Conservation (phyloP, 2,797 vertebrate genomes). For the Enteromius treurensis region DNA sequence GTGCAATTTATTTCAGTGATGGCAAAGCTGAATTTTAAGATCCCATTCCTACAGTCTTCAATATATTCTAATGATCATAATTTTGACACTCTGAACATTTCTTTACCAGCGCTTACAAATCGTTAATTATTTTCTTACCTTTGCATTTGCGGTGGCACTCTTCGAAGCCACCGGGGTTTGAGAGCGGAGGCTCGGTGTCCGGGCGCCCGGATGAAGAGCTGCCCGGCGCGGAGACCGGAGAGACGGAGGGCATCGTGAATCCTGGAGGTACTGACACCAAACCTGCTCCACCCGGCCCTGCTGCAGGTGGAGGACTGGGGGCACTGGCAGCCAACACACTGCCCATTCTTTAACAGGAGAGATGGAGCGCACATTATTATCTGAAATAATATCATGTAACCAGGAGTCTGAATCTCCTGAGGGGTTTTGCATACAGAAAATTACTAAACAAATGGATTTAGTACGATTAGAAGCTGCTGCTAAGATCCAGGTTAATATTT, state of each 20-base stretch:
- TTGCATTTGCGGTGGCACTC: conserved; percentile 92
- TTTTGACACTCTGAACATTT: neutral
- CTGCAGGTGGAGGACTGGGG: conserved; percentile 70
- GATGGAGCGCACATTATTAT: no score
- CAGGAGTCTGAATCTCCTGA: no score
- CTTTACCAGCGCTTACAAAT: neutral
- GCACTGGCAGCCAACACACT: conserved; percentile 87
- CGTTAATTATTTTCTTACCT: conserved; percentile 73
- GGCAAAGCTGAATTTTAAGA: neutral
- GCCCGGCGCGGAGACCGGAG: conserved; percentile 61
- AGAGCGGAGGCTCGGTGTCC: conserved; percentile 68
- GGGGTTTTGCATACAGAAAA: neutral
- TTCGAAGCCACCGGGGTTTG: conserved; percentile 89
- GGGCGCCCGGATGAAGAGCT: conserved; percentile 47
- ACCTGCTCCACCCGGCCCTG: conserved; percentile 68
- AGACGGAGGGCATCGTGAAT: conserved; percentile 83
- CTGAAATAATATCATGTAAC: no score
- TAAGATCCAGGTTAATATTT: neutral
- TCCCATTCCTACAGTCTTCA: neutral
- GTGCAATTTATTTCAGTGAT: neutral
- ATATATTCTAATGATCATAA: neutral
- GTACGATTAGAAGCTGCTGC: neutral
- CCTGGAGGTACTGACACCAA: conserved; percentile 82
- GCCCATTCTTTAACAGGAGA: conserved; percentile 79
- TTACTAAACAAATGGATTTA: neutral